These are phyloP conservation scores for Cheilinus undulatus DNA, from an alignment of 2,113 vertebrate species.

Conservation along the genomic window DNA sequence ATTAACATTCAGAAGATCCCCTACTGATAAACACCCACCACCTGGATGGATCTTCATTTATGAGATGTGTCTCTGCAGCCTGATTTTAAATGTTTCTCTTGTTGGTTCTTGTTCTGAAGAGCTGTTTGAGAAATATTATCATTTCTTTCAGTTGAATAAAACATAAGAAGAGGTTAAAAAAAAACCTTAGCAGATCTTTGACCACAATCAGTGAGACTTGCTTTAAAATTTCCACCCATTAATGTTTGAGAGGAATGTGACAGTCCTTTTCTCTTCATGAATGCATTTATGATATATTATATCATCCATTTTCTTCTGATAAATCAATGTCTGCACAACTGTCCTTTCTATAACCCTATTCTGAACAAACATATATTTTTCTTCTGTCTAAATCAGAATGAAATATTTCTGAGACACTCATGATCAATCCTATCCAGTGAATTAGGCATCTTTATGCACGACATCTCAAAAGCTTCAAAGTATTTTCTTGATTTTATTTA, in stretches of 20 bases:
- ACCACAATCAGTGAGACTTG: slow-evolving; percentile 22
- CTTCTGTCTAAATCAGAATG: not conserved
- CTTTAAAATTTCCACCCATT: slow-evolving; percentile 7
- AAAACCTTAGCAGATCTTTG: slow-evolving; percentile 17
- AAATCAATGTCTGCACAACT: too few species aligned
- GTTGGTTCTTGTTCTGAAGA: slow-evolving; percentile 7
- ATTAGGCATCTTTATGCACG: too few species aligned
- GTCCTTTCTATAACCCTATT: not conserved
- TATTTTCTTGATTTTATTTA: not conserved
- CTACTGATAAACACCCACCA: slow-evolving; percentile 23
- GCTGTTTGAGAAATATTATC: not conserved
- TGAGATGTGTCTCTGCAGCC: slow-evolving; percentile 2
- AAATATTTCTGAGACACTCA: too few species aligned
- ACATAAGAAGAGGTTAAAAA: not conserved
- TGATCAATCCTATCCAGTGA: too few species aligned
- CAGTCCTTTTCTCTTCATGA: slow-evolving; percentile 8
- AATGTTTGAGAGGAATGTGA: slow-evolving; percentile 15
- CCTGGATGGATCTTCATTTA: slow-evolving; percentile 18
- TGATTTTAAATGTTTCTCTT: slow-evolving; percentile 14
- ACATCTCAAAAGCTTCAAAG: too few species aligned
- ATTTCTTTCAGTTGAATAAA: not conserved
- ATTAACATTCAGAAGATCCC: slow-evolving; percentile 29
- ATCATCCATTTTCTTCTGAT: not conserved
- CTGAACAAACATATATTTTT: not conserved
- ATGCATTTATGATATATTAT: not conserved